Percentiles rank a stretch among this genome's conserved stretches.
phyloP scores from a whole-genome alignment of 2,113 vertebrate species.

The Sialia sialis region DNA sequence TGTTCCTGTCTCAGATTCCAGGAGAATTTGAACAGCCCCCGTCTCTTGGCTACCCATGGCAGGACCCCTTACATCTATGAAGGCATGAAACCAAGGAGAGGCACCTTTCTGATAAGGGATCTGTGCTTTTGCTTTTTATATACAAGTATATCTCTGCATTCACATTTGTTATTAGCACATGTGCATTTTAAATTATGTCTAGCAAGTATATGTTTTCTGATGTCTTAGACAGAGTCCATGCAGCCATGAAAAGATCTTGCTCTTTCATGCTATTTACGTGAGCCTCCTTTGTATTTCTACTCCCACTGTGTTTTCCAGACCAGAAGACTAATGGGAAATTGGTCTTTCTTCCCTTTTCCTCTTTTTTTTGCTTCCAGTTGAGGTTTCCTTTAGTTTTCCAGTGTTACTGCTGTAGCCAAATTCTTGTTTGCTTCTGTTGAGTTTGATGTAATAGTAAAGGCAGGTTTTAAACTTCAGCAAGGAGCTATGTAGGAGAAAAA shows the following conservation, averaged over 20 bases:
- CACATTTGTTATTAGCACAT: background rate
- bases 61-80: background rate
- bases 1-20: background rate
- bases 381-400: background rate
- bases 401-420: background rate
- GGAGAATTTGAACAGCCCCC: background rate
- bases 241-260: background rate
- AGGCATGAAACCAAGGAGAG: background rate
- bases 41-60: background rate
- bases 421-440: background rate
- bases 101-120: background rate
- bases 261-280: background rate
- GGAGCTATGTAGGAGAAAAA: conserved; percentile 1
- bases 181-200: background rate
- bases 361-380: background rate
- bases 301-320: background rate
- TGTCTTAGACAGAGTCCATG: background rate
- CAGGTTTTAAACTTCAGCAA: conserved; percentile 19
- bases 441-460: background rate
- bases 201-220: background rate
- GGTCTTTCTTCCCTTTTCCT: background rate
- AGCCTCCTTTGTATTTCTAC: background rate
- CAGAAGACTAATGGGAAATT: background rate
- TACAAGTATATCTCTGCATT: background rate
- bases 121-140: background rate